Evolutionary conservation across 2,113 vertebrate species (phyloP).

Genomic region (Pluvianellus socialis): DNA sequence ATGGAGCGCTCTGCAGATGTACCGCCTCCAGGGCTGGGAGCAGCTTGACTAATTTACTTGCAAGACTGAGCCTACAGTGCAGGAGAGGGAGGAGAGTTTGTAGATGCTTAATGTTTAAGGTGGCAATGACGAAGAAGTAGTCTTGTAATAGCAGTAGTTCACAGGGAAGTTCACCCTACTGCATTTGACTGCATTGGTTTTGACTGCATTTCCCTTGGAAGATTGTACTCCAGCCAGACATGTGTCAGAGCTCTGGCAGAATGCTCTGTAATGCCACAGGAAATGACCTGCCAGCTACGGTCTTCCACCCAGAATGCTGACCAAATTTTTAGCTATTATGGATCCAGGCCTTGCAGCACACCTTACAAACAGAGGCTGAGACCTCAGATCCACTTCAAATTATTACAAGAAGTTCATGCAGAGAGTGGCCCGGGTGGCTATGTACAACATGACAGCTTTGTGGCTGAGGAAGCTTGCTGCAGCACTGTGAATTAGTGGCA

Average conservation of each 20-base stretch:
- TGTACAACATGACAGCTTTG: neutral
- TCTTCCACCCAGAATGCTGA: neutral
- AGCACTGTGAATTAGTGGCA: neutral
- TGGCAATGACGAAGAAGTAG: neutral
- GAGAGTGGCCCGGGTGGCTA: neutral
- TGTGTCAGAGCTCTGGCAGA: neutral
- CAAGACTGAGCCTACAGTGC: neutral
- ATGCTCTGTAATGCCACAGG: neutral
- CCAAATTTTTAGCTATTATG: neutral
- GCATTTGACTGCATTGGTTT: neutral
- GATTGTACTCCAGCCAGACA: neutral
- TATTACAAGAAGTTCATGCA: neutral
- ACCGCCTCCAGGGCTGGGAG: neutral
- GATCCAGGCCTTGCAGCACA: neutral
- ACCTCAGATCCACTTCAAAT: neutral
- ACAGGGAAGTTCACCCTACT: neutral
- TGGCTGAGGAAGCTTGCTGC: neutral
- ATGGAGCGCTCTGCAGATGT: accelerated
- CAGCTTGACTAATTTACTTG: neutral
- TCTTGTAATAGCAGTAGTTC: neutral
- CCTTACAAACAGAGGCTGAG: neutral
- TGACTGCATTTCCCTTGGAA: neutral
- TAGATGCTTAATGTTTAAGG: neutral
- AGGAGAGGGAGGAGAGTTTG: neutral
- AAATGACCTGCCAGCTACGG: neutral